Evolutionary conservation across 1,140 invertebrate genomes (phyloP), one percentile per base, ranked within the genome.

Genomic region (Heterodera carotae): DNA sequence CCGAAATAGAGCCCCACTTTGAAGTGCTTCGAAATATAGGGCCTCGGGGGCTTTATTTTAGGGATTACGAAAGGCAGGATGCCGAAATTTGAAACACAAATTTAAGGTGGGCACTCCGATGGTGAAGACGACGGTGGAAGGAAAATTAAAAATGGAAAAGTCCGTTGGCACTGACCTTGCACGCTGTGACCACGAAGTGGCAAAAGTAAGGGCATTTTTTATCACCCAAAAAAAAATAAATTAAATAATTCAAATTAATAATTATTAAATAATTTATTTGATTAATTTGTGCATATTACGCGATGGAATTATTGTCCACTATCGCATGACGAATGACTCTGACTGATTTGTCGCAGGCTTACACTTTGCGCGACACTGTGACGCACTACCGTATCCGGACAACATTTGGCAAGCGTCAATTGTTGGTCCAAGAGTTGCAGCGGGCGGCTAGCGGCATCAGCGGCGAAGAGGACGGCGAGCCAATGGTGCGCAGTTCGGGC

Each of bases 111-210:
- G 67, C 12, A 69, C 73, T n/a, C 81, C 81, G 64, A 66, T 84
- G 48, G 83, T 83, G 43, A 60, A 77, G 60, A 83, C 81, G 18
- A 83, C 81, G 39, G 81, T 83, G 10, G 81, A 83, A 62, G 81
- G 81, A 15, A 84, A 77, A 75, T 59, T 83, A 53, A 82, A 84
- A 76, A 84, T 84, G 75, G 83, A 83, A 62, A 83, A 83, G 69
- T 77, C 75, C 29, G 81, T 83, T 27, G 81, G 81, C 15, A 25
- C 83, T 18, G 39, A 84, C 34, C 62, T 82, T 29, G 12, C 59
- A 18, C 67, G 53, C 56, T 70, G 83, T 48, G 81, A 83, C 31
- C 80, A 83, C 48, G 67, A 69, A 43, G 76, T 84, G n/a, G 75
- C 80, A 6, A 83, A 84, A 43, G 48, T 56, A 18, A 56, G 75